Base-by-base conservation (phyloP, 1,140 invertebrate genomes). In the Heliconius congener region DNA sequence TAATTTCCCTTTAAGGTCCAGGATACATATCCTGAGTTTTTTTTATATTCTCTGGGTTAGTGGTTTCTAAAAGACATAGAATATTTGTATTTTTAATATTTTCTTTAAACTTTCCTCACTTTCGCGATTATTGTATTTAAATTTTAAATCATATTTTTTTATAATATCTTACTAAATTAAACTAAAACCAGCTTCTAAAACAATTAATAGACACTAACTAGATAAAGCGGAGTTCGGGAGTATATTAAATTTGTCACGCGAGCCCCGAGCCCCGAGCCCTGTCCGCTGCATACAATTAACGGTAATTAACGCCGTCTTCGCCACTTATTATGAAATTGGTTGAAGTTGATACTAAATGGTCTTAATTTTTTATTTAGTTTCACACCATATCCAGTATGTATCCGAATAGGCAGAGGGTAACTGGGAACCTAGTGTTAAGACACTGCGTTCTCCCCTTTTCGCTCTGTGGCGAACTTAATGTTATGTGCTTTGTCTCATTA, bases 241-340 rank as follows among this genome's bases (percentile, higher is more conserved):
- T 2, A 39, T 57, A 78, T 52, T 78, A 50, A 73, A 78, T 78
- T 78, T 37, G n/a, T 73, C 71, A 78, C 71, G n/a, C 71, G 76
- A 52, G 42, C 50, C 50, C 50, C 16, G 50, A 78, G 70, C 71
- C 71, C 34, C 71, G 76, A 52, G 42, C 50, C 50, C 50, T 76
- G 74, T 23, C 74, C 74, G 74, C 71, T 82, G 81, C 76, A 82
- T 82, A 82, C 76, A 80, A 82, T 82, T 82, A 82, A 55, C 16
- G 74, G 34, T 42, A 82, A 82, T 82, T 82, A 82, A 70, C 73
- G 16, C 30, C 72, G 66, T 30, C 73, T 71, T 73, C 52, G 37
- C 30, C 16, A 73, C 42, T 77, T 30, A 66, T 66, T 30, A 23
- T 13, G n/a, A 27, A 66, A 66, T 30, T 66, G 23, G 27, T 66